These are phyloP conservation scores for Hestina assimilis DNA, from an alignment of 1,140 invertebrate genomes.

Conservation along the genomic window DNA sequence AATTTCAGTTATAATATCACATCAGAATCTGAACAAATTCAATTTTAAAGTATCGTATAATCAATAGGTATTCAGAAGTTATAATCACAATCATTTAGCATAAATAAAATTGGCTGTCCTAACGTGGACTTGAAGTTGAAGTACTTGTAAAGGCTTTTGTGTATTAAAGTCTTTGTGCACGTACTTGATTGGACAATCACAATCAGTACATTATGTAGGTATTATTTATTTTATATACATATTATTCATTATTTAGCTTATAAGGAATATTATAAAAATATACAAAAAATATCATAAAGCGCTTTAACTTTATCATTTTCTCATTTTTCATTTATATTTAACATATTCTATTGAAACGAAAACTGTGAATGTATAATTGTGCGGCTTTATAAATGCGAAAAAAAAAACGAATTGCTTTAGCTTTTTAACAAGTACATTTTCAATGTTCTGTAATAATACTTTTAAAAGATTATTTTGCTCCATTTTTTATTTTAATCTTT, in stretches of 20 bases:
- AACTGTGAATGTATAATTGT: conserved; percentile 35
- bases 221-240: conserved; percentile 54
- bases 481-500: too few species aligned
- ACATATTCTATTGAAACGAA: conserved; percentile 11
- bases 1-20: neutral
- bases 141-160: conserved; percentile 75
- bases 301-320: conserved; percentile 3
- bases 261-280: conserved; percentile 49
- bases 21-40: neutral
- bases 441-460: conserved; percentile 18
- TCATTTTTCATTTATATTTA: neutral
- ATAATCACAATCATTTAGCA: conserved; percentile 4
- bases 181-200: conserved; percentile 44
- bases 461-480: neutral
- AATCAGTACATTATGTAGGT: conserved; percentile 54
- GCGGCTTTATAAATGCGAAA: conserved; percentile 53
- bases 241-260: conserved; percentile 51
- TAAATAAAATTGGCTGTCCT: conserved; percentile 15
- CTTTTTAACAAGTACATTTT: conserved; percentile 55
- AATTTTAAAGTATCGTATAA: neutral
- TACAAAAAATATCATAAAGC: conserved; percentile 23
- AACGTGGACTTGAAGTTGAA: conserved; percentile 26
- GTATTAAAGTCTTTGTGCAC: conserved; percentile 70
- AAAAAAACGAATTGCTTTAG: conserved; percentile 42
- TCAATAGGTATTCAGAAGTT: neutral